A percentile compares a stretch with the other conserved stretches of the same genome.
These are phyloP conservation scores for Leucophenga montana DNA, from an alignment of 2,888 invertebrate genomes.

Conservation along the genomic window DNA sequence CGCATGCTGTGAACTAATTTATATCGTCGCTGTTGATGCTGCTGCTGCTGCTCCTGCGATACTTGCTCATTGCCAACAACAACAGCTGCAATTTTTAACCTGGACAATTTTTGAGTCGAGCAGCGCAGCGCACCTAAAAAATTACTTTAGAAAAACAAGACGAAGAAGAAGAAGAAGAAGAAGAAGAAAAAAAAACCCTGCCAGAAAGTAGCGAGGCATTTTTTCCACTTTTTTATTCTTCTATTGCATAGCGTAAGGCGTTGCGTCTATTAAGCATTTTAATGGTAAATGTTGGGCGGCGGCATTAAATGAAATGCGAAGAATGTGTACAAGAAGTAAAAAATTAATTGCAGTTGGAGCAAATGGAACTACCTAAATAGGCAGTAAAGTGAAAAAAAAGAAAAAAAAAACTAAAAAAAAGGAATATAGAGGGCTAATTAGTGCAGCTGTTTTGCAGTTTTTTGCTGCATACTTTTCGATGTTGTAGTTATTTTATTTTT, in stretches of 20 bases:
- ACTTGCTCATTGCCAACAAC: constrained; percentile 42
- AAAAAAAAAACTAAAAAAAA: constrained; percentile 16
- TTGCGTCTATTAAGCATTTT: constrained; percentile 68
- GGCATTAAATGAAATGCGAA: too few relatives aligned
- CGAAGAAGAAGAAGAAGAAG: too few relatives aligned
- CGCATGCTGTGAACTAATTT: constrained; percentile 9
- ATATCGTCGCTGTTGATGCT: neutral
- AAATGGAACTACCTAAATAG: too few relatives aligned
- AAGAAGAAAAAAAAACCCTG: constrained; percentile 45
- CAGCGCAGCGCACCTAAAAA: constrained; percentile 43
- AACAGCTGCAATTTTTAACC: constrained; percentile 72
- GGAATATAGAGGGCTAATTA: neutral
- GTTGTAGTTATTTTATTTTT: too few relatives aligned
- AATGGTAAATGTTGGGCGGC: constrained; percentile 58
- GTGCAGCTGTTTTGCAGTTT: constrained; percentile 35
- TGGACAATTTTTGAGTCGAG: constrained; percentile 70
- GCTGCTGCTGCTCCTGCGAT: constrained; percentile 7
- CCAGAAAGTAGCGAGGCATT: too few relatives aligned
- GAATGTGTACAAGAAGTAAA: too few relatives aligned
- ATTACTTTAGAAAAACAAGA: constrained; percentile 39
- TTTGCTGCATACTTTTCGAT: neutral
- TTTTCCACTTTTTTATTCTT: constrained; percentile 40
- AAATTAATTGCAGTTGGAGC: too few relatives aligned
- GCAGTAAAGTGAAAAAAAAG: neutral
- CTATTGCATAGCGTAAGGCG: constrained; percentile 35